Evolutionary conservation across 64 coral and sea anemone genomes (phyloP), one percentile per base, ranked within the genome.

Genomic region (Catalaphyllia jardinei): DNA sequence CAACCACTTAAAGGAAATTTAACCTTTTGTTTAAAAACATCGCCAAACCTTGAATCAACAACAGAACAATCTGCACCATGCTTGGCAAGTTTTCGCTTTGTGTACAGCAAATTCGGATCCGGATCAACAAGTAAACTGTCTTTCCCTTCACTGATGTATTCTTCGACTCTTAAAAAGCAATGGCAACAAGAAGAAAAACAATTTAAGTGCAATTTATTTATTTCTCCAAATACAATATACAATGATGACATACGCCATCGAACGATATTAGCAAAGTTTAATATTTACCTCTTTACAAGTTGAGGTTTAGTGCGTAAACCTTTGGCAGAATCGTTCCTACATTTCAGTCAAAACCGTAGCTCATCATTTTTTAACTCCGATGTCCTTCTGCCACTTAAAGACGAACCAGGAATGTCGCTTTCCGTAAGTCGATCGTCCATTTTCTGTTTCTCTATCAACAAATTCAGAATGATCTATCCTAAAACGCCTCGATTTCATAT

Each of bases 71-170:
- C 42, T 3, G 74, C 24, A 35, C 28, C 27, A 3, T 91, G 87
- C 73, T 76, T 86, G 57, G 71, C 73, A 67, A 51, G 67, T 92
- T 86, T 92, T 86, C 71, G 14, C 83, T 31, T 52, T 10, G 90
- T 76, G 55, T 76, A 92, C 30, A 92, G 67, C 51, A 61, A 60
- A 55, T 86, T 42, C 49, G 79, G 73, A 78, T 92, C 81, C 10
- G 90, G 90, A 77, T 92, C 82, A 46, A 86, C 72, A 60, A 92
- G 52, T 24, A 62, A 38, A 76, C 85, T 75, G 71, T 92, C 90
- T 76, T 76, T 75, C 22, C 90, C 90, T 25, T 19, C 1, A 13
- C 31, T 84, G 6, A 92, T 42, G 64, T 86, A 92, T 60, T 92
- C 82, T 63, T 92, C 59, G 29, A 92, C 82, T 78, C 90, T 86